Base-by-base conservation (phyloP, 2,888 invertebrate species). In the Drosophila heteroneura region DNA sequence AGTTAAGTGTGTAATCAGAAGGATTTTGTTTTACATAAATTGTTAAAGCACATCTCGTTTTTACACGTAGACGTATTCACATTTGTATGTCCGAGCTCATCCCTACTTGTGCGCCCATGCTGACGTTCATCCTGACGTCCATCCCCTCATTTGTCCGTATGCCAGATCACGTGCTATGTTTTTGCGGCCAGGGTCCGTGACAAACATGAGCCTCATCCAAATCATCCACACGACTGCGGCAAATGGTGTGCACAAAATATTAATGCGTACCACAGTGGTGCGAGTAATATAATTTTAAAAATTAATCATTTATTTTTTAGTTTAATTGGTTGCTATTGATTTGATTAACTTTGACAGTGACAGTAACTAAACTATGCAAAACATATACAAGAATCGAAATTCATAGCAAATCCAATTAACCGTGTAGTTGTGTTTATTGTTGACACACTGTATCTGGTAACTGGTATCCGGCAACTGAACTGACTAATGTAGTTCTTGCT, bases 161-260 rank as follows among this genome's bases (percentile, higher is more conserved):
- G 75, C 66, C 75, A 64, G 70, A 79, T 70, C 79, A 78, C 77
- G 77, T 78, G 70, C 75, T 52, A 49, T 60, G 52, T 49, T 30
- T 37, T 47, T 26, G 53, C 30, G 56, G 65, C 66, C 67, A 26
- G 32, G 56, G 44, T 57, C 61, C 41, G 65, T 70, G 75, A 61
- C 77, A 74, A 78, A 78, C 75, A 66, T 70, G 66, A 74, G 70
- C 53, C 79, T 74, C 75, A 67, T 70, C 60, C 65, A 37, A 70
- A 70, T 44, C 74, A 59, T 59, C 64, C 69, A 60, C 59, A 74
- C 59, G 65, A 74, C 75, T 44, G 52, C n/a, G 65, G 65, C 70
- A 77, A 62, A 33, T 28, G 39, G 47, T 79, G 77, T 79, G 77
- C 79, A 51, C 63, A 30, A 79, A 63, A 79, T 78, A 70, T 60